phyloP scores from a whole-genome alignment of 2,113 vertebrate genomes.

The Peromyscus leucopus region DNA sequence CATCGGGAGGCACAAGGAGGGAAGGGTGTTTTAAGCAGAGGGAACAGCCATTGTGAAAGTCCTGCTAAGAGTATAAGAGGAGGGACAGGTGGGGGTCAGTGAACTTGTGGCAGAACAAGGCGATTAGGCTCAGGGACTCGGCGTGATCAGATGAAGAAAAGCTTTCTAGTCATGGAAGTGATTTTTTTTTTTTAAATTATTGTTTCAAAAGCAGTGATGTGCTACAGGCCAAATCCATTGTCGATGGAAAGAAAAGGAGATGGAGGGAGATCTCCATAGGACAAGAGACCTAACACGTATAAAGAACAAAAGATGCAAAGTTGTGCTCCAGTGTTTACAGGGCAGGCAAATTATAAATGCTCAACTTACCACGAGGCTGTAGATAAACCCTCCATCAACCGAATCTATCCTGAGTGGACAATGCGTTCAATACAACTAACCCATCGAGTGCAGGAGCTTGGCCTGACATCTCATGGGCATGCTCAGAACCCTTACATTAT shows the following conservation, averaged over 20 bases:
- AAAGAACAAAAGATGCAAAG: background rate
- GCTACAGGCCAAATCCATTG: background rate
- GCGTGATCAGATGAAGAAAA: conserved; percentile 2
- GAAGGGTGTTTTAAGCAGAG: background rate
- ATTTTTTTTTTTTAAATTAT: conserved; percentile 4
- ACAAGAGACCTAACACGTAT: background rate
- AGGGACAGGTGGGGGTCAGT: too few species aligned
- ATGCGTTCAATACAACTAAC: background rate
- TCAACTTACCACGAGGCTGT: background rate
- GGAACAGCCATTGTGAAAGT: background rate
- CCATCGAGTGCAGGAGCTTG: background rate
- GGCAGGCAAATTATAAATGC: background rate
- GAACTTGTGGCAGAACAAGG: background rate
- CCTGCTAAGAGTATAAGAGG: background rate
- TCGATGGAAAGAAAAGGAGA: background rate
- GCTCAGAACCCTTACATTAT: background rate
- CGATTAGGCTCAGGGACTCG: background rate
- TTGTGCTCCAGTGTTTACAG: background rate
- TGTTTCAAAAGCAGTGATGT: conserved; percentile 45
- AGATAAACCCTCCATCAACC: background rate
- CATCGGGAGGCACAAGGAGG: background rate
- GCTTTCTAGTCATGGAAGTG: background rate
- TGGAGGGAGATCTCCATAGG: background rate
- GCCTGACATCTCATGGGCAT: background rate
- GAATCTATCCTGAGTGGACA: background rate